Conservation (phyloP, 1,140 invertebrate species). For the Pseudomyrmex dendroicus region DNA sequence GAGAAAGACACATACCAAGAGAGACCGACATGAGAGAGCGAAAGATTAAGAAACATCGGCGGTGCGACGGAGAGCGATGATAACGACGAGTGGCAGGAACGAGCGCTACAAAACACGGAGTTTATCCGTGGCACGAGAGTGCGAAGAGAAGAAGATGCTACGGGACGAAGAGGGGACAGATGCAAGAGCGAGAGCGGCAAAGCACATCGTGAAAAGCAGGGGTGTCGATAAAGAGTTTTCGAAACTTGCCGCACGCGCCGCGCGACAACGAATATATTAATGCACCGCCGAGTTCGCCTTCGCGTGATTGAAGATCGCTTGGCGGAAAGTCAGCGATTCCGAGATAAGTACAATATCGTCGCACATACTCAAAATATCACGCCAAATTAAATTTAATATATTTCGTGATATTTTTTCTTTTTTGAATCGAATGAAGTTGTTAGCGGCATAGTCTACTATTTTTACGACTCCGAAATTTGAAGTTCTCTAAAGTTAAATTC, state of each 20-base stretch:
- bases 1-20: conserved; percentile 6
- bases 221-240: conserved; percentile 74
- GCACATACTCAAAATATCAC: too few relatives aligned
- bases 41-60: conserved; percentile 72
- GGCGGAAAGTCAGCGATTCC: neutral
- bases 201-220: conserved; percentile 50
- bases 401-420: too few relatives aligned
- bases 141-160: conserved; percentile 49
- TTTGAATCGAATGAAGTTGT: neutral
- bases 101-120: conserved; percentile 17
- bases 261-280: conserved; percentile 1
- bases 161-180: conserved; percentile 36
- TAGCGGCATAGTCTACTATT: neutral
- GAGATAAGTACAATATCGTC: too few relatives aligned
- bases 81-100: conserved; percentile 31
- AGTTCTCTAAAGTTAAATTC: neutral
- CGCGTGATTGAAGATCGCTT: conserved; percentile 4
- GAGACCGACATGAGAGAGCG: conserved; percentile 62
- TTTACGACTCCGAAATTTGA: neutral
- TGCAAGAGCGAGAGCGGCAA: conserved; percentile 17
- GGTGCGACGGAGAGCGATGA: conserved; percentile 61
- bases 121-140: conserved; percentile 59
- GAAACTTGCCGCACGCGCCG: conserved; percentile 40
- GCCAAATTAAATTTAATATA: neutral
- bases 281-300: neutral